Percentiles rank a stretch among this genome's conserved stretches.
Evolutionary conservation across 1,140 invertebrate genomes (phyloP).

Genomic region (Achatina immaculata): DNA sequence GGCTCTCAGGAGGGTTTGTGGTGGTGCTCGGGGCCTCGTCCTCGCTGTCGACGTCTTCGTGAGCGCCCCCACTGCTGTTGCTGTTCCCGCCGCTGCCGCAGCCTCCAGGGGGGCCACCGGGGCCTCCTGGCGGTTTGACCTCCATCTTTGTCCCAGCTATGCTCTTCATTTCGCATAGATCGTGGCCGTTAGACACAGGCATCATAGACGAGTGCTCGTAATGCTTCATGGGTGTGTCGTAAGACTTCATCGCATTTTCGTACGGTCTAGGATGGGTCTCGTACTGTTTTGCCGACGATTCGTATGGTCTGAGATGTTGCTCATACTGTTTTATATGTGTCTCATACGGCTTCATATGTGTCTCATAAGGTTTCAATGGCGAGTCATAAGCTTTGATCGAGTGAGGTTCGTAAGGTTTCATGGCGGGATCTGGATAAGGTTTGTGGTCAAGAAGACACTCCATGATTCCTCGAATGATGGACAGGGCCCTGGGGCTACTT

Average conservation of each 20-base stretch:
- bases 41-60: slow-evolving; percentile 40
- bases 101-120: neutral
- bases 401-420: no score
- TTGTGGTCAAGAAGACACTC: slow-evolving; percentile 35
- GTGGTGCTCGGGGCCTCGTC: slow-evolving; percentile 51
- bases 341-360: slow-evolving; percentile 17
- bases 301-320: slow-evolving; percentile 9
- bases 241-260: slow-evolving; percentile 12
- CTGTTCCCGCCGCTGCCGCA: neutral
- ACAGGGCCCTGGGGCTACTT: neutral
- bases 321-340: slow-evolving; percentile 13
- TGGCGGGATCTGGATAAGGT: no score
- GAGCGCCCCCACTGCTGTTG: neutral
- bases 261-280: slow-evolving; percentile 12
- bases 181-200: slow-evolving; percentile 27
- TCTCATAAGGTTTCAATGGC: neutral
- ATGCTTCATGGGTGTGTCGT: neutral
- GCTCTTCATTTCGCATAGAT: slow-evolving; percentile 29
- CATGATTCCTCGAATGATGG: neutral
- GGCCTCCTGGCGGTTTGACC: neutral
- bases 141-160: neutral
- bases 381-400: no score
- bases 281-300: neutral
- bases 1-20: slow-evolving; percentile 39
- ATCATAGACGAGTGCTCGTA: slow-evolving; percentile 4